Percentiles rank a stretch among this genome's conserved stretches.
Conservation (phyloP, 1,140 invertebrate species). For the Nephotettix cincticeps region DNA sequence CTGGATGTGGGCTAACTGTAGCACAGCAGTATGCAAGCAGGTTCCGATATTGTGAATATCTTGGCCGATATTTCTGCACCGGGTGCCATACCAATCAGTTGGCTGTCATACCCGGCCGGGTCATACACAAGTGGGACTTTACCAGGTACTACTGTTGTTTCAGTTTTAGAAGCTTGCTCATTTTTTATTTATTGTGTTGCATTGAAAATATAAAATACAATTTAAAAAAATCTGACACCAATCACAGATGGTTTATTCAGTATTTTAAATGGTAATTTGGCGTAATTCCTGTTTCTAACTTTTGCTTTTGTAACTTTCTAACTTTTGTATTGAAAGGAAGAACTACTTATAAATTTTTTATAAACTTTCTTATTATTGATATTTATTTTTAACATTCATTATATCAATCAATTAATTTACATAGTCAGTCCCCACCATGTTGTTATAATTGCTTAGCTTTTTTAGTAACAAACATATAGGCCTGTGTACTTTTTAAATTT, state of each 20-base stretch:
- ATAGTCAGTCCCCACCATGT: no score
- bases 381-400: no score
- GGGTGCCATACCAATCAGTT: constrained; percentile 81
- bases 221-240: not conserved
- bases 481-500: no score
- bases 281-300: no score
- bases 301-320: no score
- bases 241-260: not conserved
- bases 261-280: not conserved
- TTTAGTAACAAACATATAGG: no score
- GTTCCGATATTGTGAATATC: constrained; percentile 81
- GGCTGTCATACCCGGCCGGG: constrained; percentile 72
- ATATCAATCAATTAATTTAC: no score
- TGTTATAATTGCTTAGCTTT: no score
- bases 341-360: no score
- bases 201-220: no score
- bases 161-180: not conserved
- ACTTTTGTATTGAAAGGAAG: no score
- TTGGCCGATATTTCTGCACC: constrained; percentile 86
- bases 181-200: not conserved
- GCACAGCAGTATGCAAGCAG: constrained; percentile 66
- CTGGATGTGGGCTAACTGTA: constrained; percentile 83
- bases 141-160: constrained; percentile 50
- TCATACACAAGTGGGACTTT: constrained; percentile 76
- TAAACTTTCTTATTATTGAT: no score